Conservation (phyloP, 2,113 vertebrate genomes). For the Telmatochromis sp. region DNA sequence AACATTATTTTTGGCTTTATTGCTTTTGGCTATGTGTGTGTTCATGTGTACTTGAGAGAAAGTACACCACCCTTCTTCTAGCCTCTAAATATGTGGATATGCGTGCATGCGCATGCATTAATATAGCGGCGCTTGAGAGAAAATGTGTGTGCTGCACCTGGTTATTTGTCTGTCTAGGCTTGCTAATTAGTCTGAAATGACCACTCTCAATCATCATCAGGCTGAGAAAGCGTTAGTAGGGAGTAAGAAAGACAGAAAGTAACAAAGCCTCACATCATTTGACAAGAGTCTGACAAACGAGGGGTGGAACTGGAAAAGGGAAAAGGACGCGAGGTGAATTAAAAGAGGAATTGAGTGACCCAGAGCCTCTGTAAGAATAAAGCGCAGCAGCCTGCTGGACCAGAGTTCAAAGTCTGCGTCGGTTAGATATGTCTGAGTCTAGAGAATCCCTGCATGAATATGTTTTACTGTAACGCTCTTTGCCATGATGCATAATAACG, state of each 20-base stretch:
- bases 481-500: neutral
- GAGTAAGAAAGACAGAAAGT: neutral
- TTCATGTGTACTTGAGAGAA: neutral
- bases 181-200: conserved; percentile 59
- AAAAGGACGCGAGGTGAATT: conserved; percentile 20
- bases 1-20: neutral
- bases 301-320: neutral
- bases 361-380: neutral
- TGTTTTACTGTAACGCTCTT: neutral
- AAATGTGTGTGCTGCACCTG: conserved; percentile 7
- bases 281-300: conserved; percentile 13
- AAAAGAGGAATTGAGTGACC: neutral
- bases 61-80: neutral
- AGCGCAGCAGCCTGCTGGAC: neutral
- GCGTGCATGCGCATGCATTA: neutral
- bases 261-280: conserved; percentile 25
- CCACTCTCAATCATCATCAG: conserved; percentile 52
- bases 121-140: neutral
- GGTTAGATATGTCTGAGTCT: conserved; percentile 3
- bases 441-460: neutral
- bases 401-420: conserved; percentile 1
- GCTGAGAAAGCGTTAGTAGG: neutral
- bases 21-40: neutral
- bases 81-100: neutral
- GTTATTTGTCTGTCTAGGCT: conserved; percentile 29